A percentile compares a stretch with the other conserved stretches of the same genome.
phyloP scores from a whole-genome alignment of 2,797 vertebrate species.

The Hylomyscus alleni region DNA sequence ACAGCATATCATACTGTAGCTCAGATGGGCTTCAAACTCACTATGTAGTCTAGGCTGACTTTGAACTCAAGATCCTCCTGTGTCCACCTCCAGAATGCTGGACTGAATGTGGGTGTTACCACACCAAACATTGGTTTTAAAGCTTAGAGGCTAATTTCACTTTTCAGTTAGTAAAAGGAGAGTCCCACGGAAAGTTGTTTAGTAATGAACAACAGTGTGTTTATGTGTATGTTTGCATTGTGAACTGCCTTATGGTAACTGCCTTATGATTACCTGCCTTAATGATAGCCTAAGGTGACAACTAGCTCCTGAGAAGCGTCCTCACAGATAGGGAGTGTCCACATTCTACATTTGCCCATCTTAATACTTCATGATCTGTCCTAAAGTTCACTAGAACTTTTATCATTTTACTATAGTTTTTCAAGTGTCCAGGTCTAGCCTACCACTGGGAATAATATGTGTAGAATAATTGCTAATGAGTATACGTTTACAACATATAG shows the following conservation, averaged over 20 bases:
- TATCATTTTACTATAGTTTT: background rate
- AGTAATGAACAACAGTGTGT: background rate
- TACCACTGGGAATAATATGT: background rate
- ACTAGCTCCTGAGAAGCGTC: background rate
- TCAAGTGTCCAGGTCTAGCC: background rate
- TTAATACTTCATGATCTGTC: background rate
- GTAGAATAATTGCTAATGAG: background rate
- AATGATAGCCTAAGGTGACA: background rate
- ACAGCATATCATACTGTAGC: background rate
- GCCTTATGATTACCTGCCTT: too few relatives aligned
- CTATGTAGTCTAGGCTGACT: background rate
- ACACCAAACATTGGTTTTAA: background rate
- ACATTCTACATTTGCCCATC: background rate
- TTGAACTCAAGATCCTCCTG: background rate
- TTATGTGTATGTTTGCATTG: background rate
- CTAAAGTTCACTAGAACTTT: background rate
- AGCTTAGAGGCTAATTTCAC: background rate
- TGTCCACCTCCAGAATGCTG: background rate
- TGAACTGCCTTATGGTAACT: background rate
- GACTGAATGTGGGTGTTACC: background rate
- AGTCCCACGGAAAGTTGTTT: background rate
- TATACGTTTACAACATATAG: background rate
- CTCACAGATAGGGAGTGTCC: background rate
- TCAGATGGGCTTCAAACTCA: background rate
- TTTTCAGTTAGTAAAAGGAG: background rate